Conservation (phyloP, 2,797 vertebrate species). For the Kryptopterus vitreolus region DNA sequence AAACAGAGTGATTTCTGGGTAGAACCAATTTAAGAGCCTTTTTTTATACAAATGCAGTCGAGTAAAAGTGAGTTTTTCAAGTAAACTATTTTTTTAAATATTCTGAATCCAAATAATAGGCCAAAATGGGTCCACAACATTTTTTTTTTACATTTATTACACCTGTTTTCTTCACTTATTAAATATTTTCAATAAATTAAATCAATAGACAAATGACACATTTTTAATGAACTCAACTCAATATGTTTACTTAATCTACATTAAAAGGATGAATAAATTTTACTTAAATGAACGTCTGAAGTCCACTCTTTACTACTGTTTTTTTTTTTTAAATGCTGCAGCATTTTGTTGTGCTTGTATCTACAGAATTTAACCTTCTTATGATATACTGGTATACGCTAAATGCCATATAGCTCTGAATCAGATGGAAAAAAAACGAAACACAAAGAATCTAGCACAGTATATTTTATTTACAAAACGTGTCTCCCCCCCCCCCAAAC, state of each 20-base stretch:
- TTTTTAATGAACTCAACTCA: not conserved
- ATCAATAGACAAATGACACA: not conserved
- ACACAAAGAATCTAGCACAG: slow-evolving; percentile 50
- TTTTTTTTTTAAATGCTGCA: not conserved
- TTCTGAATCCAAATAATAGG: not conserved
- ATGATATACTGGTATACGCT: not conserved
- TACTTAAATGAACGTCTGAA: not conserved
- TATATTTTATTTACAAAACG: slow-evolving; percentile 66
- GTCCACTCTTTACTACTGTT: not conserved
- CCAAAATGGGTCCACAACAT: not conserved
- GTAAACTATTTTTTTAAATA: not conserved
- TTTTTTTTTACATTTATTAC: not conserved
- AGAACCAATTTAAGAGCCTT: not conserved
- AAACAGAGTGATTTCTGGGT: not conserved
- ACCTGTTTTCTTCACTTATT: not conserved
- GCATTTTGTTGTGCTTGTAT: not conserved
- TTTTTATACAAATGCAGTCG: not conserved
- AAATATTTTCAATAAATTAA: not conserved
- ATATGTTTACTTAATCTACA: not conserved
- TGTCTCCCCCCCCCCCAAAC: not conserved
- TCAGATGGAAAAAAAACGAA: not conserved
- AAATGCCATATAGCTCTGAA: not conserved
- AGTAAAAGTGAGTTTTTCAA: not conserved
- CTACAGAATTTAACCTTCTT: not conserved
- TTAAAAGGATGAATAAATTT: not conserved